phyloP scores from a whole-genome alignment of 1,140 invertebrate species.

The Coboldia fuscipes region DNA sequence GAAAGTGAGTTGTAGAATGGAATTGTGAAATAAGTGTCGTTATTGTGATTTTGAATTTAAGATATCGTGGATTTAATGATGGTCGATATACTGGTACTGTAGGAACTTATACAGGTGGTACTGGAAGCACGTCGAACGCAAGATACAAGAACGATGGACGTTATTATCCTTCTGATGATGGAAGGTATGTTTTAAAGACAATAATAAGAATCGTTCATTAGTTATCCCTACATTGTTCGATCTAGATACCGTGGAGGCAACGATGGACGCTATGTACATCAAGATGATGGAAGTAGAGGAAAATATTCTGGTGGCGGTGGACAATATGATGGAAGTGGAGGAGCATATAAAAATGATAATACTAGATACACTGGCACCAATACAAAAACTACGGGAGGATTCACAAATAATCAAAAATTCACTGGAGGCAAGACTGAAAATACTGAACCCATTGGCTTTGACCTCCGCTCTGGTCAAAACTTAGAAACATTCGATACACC shows the following conservation, averaged over 20 bases:
- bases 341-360: constrained; percentile 2
- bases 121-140: neutral
- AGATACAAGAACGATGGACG: neutral
- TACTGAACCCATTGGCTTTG: too few relatives aligned
- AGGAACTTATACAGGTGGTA: constrained; percentile 5
- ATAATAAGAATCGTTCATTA: neutral
- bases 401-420: too few relatives aligned
- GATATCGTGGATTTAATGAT: neutral
- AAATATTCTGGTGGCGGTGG: constrained; percentile 6
- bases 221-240: neutral
- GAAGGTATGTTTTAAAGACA: neutral
- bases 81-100: constrained; percentile 2
- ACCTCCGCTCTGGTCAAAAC: too few relatives aligned
- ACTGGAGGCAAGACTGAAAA: too few relatives aligned
- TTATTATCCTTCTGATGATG: neutral
- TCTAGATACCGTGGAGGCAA: constrained; percentile 10
- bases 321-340: constrained; percentile 6
- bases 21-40: neutral
- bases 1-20: neutral
- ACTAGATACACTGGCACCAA: constrained; percentile 6
- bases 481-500: too few relatives aligned
- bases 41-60: neutral
- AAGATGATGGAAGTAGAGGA: constrained; percentile 6
- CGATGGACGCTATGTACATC: constrained; percentile 11
- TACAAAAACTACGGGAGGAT: too few relatives aligned